Conservation (phyloP, 2,797 vertebrate genomes). For the Micrastur ruficollis region DNA sequence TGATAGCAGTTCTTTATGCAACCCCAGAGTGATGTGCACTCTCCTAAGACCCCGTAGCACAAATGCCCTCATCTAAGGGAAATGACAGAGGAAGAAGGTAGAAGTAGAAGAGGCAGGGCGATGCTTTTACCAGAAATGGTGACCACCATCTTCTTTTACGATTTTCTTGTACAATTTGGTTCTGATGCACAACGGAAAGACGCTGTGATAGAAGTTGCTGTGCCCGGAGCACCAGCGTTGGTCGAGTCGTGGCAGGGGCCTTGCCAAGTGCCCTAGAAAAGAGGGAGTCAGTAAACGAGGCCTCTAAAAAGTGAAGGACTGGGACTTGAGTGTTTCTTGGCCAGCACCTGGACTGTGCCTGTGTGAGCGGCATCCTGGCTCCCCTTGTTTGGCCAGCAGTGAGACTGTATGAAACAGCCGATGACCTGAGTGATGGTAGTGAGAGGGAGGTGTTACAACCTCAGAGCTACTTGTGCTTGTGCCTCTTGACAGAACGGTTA, state of each 20-base stretch:
- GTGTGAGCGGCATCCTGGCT: background rate
- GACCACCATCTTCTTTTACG: fast-evolving
- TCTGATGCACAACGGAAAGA: background rate
- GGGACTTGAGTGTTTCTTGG: background rate
- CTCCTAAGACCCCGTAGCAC: background rate
- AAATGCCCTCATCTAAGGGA: background rate
- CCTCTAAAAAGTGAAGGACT: background rate
- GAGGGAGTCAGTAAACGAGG: background rate
- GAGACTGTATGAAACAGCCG: background rate
- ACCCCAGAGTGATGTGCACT: background rate
- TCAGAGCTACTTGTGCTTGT: background rate
- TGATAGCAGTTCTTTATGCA: background rate
- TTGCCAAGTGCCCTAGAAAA: background rate
- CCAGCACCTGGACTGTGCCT: background rate
- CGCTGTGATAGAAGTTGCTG: background rate
- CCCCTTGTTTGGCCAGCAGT: background rate
- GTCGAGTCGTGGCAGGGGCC: background rate
- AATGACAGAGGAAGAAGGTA: background rate
- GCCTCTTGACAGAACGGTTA: background rate
- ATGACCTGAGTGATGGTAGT: background rate
- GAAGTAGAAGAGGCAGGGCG: background rate
- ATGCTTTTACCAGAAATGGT: background rate
- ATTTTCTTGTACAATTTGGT: background rate
- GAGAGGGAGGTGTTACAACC: background rate
- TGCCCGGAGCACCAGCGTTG: background rate